Evolutionary conservation across 2,888 invertebrate species (phyloP).

Genomic region (Pseudococcus longispinus): DNA sequence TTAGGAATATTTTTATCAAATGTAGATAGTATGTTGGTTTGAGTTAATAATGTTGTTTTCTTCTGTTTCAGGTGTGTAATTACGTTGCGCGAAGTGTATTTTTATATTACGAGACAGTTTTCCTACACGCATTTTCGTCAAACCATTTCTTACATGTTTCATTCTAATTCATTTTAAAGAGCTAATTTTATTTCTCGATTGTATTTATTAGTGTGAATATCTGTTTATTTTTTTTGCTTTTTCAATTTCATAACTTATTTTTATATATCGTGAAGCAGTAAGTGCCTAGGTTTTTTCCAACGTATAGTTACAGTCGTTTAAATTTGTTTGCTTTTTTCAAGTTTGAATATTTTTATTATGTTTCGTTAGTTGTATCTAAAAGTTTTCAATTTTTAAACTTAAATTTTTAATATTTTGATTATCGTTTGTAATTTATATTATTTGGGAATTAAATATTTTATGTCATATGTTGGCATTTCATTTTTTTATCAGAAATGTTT

Average conservation of each 20-base stretch:
- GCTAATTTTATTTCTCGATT: conserved; percentile 19
- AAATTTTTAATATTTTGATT: conserved; percentile 42
- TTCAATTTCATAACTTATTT: conserved; percentile 5
- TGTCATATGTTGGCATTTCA: background rate
- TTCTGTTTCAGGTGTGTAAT: background rate
- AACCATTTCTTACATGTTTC: background rate
- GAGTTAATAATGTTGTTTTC: background rate
- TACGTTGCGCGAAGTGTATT: background rate
- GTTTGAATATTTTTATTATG: background rate
- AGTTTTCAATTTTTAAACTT: conserved; percentile 11
- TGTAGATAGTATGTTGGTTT: background rate
- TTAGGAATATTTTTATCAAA: background rate
- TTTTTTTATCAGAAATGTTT: too few species aligned
- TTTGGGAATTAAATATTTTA: conserved; percentile 29
- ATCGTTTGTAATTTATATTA: conserved; percentile 36
- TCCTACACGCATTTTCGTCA: background rate
- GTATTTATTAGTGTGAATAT: conserved; percentile 25
- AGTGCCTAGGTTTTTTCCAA: conserved; percentile 3
- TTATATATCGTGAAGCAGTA: background rate
- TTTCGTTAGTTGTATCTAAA: conserved; percentile 26
- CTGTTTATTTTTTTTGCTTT: background rate
- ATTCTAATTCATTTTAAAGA: conserved; percentile 5
- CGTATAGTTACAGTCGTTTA: background rate
- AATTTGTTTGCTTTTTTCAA: background rate
- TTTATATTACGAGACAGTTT: background rate